Base-by-base conservation (phyloP, 2,888 invertebrate species). In the Salticus scenicus region DNA sequence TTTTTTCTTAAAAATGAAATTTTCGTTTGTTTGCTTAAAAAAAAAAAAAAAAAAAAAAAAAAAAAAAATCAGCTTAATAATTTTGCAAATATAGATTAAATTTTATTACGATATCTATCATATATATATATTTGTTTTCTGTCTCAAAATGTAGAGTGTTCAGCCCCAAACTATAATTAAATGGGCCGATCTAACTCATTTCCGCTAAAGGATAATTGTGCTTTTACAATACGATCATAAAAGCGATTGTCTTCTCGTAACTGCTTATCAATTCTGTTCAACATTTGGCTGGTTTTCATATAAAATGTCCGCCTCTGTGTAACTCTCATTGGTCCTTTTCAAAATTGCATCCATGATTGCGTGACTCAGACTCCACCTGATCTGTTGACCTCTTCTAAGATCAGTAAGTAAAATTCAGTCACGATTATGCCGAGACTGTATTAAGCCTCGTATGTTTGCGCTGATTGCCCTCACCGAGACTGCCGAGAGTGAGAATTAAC, bases 291-390 rank as follows among this genome's bases (percentile, higher is more conserved):
- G 66, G 73, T 80, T 80, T 80, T 80, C 80, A 80, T 73, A 66
- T 66, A 12, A 51, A 67, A 73, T 73, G 67, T 80, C 42, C 80
- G 64, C 80, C 80, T 80, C 73, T 66, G 64, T 72, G 66, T n/a
- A 27, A 28, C 37, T 47, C 64, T 47, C 33, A 79, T 80, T 73
- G 80, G 73, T 51, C 67, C 66, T n/a, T 57, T 71, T 75, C 28
- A 33, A 24, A 73, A 57, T 27, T 24, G 70, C 24, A 41, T 71
- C 75, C 81, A 75, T 64, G 81, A 82, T 82, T 24, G 82, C 82
- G 82, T 82, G 82, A 47, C 57, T 33, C 2, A 30, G 66, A 79
- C 79, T 66, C 79, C 79, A 79, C 79, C 79, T 79, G 79, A 79
- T 66, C 78, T 78, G 57, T 64, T 79, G 71, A 79, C 80, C 80